Conservation (phyloP, 2,888 invertebrate genomes). For the Carcina quercana region DNA sequence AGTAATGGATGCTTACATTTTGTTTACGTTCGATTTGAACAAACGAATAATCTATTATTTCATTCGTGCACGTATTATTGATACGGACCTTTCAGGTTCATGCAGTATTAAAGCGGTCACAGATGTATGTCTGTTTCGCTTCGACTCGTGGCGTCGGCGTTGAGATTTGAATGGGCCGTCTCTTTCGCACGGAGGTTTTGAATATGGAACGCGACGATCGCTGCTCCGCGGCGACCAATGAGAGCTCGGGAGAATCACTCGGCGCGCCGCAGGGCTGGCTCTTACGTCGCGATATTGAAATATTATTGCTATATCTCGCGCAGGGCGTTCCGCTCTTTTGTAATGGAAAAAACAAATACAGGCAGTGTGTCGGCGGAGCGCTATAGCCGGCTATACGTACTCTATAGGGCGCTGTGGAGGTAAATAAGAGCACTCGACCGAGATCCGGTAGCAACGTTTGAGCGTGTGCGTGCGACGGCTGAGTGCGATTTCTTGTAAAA, state of each 20-base stretch:
- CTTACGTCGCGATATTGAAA: constrained; percentile 59
- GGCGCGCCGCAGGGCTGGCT: constrained; percentile 43
- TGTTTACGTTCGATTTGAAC: constrained; percentile 73
- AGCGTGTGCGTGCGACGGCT: constrained; percentile 38
- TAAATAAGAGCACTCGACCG: constrained; percentile 60
- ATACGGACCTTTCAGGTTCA: constrained; percentile 61
- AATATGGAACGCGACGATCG: constrained; percentile 40
- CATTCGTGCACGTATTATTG: constrained; percentile 74
- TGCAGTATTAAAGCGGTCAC: constrained; percentile 56
- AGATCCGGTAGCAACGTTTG: constrained; percentile 53
- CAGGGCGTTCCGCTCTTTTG: constrained; percentile 62
- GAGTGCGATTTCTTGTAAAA: constrained; percentile 70
- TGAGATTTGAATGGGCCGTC: constrained; percentile 22
- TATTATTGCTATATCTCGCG: constrained; percentile 54
- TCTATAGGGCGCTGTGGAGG: constrained; percentile 22
- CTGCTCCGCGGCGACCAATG: constrained; percentile 39
- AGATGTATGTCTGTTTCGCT: constrained; percentile 39
- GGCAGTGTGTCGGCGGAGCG: constrained; percentile 23
- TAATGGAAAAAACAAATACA: constrained; percentile 71
- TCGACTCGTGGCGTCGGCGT: constrained; percentile 7
- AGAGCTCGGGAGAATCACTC: constrained; percentile 55
- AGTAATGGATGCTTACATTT: constrained; percentile 69
- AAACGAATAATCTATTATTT: constrained; percentile 75
- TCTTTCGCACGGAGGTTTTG: constrained; percentile 32
- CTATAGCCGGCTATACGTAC: constrained; percentile 32